Evolutionary conservation across 2,888 invertebrate genomes (phyloP).

Genomic region (Apomyelois bistriatella): DNA sequence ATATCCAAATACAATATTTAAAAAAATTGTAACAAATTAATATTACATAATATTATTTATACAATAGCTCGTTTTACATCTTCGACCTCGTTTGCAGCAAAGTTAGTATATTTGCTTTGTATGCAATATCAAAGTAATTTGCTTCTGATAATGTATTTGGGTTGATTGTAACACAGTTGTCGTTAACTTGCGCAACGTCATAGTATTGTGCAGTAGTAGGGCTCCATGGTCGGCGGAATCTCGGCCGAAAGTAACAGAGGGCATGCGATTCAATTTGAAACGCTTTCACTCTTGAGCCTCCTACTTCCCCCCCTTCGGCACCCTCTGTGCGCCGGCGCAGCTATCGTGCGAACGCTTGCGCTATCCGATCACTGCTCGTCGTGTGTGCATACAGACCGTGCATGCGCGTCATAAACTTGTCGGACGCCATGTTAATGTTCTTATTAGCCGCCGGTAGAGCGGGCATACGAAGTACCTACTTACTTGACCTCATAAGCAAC

Average conservation of each 20-base stretch:
- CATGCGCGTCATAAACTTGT: conserved; percentile 1
- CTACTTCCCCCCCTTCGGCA: conserved; percentile 24
- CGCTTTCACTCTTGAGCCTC: conserved; percentile 58
- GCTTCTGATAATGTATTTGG: conserved; percentile 19
- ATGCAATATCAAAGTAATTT: conserved; percentile 22
- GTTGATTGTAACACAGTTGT: conserved; percentile 32
- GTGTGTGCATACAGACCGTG: too few relatives aligned
- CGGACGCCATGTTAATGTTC: conserved; percentile 7
- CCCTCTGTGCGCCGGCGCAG: conserved; percentile 23
- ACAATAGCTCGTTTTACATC: conserved; percentile 31
- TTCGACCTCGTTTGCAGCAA: conserved; percentile 39
- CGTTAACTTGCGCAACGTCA: conserved; percentile 32
- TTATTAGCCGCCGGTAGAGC: conserved; percentile 1
- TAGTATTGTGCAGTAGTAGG: conserved; percentile 34
- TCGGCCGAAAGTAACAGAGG: conserved; percentile 51
- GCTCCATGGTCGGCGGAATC: conserved; percentile 38
- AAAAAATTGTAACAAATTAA: conserved; percentile 1
- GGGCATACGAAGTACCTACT: background rate
- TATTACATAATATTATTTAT: conserved; percentile 30
- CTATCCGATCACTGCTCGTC: conserved; percentile 18
- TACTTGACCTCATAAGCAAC: background rate
- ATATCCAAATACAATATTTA: background rate
- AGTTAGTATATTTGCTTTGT: conserved; percentile 28
- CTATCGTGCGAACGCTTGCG: conserved; percentile 40
- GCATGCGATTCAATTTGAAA: conserved; percentile 61